Evolutionary conservation across 37 sponge, comb jelly and placozoan species (phyloP).

Genomic region (Cliona cf. orientalis): DNA sequence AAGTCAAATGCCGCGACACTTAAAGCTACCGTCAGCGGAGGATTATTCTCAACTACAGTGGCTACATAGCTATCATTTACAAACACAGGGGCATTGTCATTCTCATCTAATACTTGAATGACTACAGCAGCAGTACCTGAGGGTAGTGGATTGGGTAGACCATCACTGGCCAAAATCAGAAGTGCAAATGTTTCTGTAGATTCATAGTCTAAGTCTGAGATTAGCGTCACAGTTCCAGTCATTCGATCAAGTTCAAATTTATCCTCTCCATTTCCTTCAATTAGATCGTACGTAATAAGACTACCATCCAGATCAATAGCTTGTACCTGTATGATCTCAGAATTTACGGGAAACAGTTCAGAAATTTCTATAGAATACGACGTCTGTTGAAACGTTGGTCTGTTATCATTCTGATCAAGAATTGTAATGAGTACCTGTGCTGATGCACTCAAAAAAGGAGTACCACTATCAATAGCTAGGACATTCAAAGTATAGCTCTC

Average conservation of each 20-base stretch:
- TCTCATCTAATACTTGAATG: slow-evolving; percentile 64
- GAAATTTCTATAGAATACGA: slow-evolving; percentile 10
- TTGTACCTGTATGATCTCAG: slow-evolving; percentile 16
- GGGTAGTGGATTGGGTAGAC: slow-evolving; percentile 24
- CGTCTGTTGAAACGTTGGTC: slow-evolving; percentile 33
- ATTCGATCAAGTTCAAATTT: slow-evolving; percentile 34
- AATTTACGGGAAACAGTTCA: slow-evolving; percentile 23
- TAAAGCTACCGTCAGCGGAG: neutral
- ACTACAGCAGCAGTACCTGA: slow-evolving; percentile 42
- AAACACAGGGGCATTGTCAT: slow-evolving; percentile 82
- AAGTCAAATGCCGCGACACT: slow-evolving; percentile 31
- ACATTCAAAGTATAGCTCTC: slow-evolving; percentile 29
- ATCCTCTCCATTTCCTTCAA: neutral
- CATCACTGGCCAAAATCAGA: slow-evolving; percentile 56
- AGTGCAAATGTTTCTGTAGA: slow-evolving; percentile 3
- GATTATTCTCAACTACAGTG: slow-evolving; percentile 35
- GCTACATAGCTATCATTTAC: neutral
- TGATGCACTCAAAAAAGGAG: slow-evolving; percentile 19
- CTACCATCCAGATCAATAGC: slow-evolving; percentile 54
- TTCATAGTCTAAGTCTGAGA: slow-evolving; percentile 54
- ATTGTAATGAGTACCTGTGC: slow-evolving; percentile 30
- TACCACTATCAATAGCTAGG: slow-evolving; percentile 48
- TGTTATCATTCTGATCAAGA: slow-evolving; percentile 52
- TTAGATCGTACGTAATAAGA: slow-evolving; percentile 30
- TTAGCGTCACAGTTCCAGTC: slow-evolving; percentile 11